phyloP scores from a whole-genome alignment of 1,140 invertebrate genomes.

The Psix sp. region DNA sequence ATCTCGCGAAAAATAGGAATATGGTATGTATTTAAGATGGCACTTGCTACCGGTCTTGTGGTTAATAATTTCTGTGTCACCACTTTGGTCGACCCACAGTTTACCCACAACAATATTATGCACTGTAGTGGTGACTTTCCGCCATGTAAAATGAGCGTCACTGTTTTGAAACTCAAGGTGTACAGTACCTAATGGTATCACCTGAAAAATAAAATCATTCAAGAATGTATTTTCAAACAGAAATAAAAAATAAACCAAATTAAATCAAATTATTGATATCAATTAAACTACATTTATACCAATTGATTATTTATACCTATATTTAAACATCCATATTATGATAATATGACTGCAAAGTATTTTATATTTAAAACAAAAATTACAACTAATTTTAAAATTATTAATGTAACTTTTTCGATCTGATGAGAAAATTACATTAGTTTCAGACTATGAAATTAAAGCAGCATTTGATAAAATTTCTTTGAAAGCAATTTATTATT shows the following conservation, averaged over 20 bases:
- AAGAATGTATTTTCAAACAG: not conserved
- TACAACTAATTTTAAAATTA: no score
- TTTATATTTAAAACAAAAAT: no score
- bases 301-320: no score
- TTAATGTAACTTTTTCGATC: no score
- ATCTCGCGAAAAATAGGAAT: constrained; percentile 98
- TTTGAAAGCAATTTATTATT: no score
- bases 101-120: constrained; percentile 99
- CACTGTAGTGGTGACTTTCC: constrained; percentile 98
- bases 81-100: constrained; percentile 99
- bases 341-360: no score
- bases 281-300: no score
- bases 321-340: no score
- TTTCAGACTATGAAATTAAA: no score
- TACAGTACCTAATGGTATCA: constrained; percentile 92
- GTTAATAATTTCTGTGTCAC: constrained; percentile 98
- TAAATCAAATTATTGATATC: not conserved
- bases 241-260: not conserved
- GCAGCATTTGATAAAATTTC: no score
- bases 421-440: no score
- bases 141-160: constrained; percentile 96
- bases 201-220: constrained; percentile 67
- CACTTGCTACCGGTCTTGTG: constrained; percentile 93
- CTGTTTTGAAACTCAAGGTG: constrained; percentile 86
- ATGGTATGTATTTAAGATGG: constrained; percentile 96